These are phyloP conservation scores for Oreochromis aureus DNA, from an alignment of 2,113 vertebrate species.

Conservation along the genomic window DNA sequence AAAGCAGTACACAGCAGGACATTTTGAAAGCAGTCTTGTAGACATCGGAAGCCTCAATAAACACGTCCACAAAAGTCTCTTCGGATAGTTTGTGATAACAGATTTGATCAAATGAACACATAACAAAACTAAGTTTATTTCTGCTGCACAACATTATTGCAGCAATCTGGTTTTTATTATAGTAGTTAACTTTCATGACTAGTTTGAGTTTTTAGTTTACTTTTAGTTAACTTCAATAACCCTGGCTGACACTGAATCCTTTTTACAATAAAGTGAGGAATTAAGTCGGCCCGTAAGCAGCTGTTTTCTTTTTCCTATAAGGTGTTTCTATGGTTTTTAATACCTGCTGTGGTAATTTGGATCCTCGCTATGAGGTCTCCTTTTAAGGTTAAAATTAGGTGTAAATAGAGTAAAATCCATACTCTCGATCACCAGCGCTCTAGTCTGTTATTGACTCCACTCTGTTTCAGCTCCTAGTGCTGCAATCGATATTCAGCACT, in stretches of 20 bases:
- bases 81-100: neutral
- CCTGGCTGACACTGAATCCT: neutral
- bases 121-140: neutral
- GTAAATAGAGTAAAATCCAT: constrained; percentile 11
- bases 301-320: neutral
- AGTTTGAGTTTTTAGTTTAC: neutral
- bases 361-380: neutral
- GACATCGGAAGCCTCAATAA: neutral
- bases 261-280: neutral
- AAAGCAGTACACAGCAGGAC: neutral
- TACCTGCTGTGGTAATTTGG: neutral
- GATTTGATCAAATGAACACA: neutral
- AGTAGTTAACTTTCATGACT: neutral
- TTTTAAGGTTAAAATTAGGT: neutral
- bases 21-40: neutral
- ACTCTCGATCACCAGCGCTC: neutral
- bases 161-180: neutral
- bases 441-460: constrained; percentile 6
- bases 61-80: neutral
- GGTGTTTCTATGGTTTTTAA: neutral
- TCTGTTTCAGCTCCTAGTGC: constrained; percentile 2
- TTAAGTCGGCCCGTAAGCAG: neutral
- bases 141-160: neutral
- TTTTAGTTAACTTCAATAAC: neutral
- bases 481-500: neutral